Percentiles rank a stretch among this genome's conserved stretches.
These are phyloP conservation scores for Trochalopteron elliotii DNA, from an alignment of 2,113 vertebrate species.

Conservation along the genomic window DNA sequence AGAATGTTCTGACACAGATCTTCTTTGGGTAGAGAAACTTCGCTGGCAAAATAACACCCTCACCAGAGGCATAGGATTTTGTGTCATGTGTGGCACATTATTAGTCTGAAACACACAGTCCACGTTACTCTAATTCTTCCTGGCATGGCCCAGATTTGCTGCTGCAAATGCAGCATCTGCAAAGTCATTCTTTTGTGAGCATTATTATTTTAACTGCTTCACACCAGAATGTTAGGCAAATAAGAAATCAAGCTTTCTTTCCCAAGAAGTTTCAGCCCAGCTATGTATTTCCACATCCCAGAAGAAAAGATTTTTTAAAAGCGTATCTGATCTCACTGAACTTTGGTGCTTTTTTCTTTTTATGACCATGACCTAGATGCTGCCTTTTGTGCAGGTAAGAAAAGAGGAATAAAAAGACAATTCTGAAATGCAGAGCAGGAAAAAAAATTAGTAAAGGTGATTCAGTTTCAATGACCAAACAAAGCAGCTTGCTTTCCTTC, in stretches of 20 bases:
- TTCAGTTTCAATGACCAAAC: neutral
- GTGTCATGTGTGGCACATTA: neutral
- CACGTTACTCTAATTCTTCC: slow-evolving; percentile 29
- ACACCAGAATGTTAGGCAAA: neutral
- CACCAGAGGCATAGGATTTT: neutral
- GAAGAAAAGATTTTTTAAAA: neutral
- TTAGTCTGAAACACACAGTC: neutral
- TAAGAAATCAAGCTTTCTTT: neutral
- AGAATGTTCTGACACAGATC: neutral
- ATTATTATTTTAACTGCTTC: neutral
- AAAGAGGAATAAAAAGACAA: neutral
- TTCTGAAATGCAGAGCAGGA: neutral
- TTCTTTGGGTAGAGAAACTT: neutral
- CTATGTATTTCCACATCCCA: neutral
- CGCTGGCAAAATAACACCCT: neutral
- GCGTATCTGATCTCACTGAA: neutral
- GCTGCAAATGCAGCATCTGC: neutral
- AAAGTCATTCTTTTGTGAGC: slow-evolving; percentile 18
- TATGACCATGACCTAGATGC: neutral
- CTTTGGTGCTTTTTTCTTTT: slow-evolving; percentile 16
- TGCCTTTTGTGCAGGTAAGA: neutral
- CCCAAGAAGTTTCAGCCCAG: neutral
- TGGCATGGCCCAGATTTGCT: slow-evolving; percentile 8
- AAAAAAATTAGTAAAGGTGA: neutral
- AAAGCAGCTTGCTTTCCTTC: neutral